phyloP scores from a whole-genome alignment of 2,888 invertebrate genomes.

The Polymixis flavicincta region DNA sequence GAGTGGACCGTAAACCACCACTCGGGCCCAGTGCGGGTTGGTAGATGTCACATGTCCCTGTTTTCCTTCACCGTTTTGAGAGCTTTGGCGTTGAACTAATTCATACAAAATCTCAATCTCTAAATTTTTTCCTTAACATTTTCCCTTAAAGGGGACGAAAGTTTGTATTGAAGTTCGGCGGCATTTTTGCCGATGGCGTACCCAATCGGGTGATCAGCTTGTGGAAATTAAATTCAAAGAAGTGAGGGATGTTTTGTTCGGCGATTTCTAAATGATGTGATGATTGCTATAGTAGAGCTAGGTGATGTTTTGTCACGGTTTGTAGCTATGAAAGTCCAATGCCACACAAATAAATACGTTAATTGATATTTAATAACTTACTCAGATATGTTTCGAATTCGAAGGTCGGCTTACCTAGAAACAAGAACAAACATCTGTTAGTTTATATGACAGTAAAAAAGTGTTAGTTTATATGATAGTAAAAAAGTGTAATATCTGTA shows the following conservation, averaged over 20 bases:
- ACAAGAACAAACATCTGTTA: constrained; percentile 40
- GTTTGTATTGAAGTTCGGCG: too few species aligned
- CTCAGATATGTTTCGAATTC: constrained; percentile 21
- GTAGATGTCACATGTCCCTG: too few species aligned
- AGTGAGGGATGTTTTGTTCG: not conserved
- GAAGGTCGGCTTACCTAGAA: constrained; percentile 55
- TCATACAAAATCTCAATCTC: too few species aligned
- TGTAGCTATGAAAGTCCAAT: not conserved
- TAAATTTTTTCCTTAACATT: too few species aligned
- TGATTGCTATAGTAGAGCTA: not conserved
- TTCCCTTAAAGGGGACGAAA: too few species aligned
- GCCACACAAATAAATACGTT: not conserved
- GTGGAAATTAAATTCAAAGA: not conserved
- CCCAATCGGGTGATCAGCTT: too few species aligned
- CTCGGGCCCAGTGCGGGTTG: too few species aligned
- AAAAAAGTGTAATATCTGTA: not conserved
- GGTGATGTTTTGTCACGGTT: not conserved
- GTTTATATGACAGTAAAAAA: constrained; percentile 2
- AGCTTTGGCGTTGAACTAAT: too few species aligned
- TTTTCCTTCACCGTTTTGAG: too few species aligned
- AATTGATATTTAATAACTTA: constrained; percentile 41
- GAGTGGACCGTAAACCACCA: too few species aligned
- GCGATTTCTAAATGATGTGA: not conserved
- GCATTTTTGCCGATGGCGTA: too few species aligned
- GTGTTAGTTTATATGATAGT: too few species aligned